Evolutionary conservation across 2,113 vertebrate species (phyloP), one percentile per base, ranked within the genome.

Genomic region (Scopus umbretta): DNA sequence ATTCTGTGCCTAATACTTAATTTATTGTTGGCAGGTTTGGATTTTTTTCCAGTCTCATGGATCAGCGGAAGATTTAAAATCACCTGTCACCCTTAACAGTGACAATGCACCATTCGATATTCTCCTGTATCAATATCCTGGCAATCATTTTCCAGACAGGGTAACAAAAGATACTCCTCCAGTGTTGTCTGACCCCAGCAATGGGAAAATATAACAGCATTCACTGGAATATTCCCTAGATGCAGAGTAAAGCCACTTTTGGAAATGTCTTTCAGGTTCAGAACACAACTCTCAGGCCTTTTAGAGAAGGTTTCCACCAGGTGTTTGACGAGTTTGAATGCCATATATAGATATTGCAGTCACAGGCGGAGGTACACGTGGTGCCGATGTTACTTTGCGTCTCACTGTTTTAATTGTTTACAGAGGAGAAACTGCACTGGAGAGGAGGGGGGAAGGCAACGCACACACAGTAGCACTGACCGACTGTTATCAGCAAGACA

Each of bases 401-500:
- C 25, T 68, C 56, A 53, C 63, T 43, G 38, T 20, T 92, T 27
- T 38, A 78, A 88, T 53, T 75, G 58, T 62, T 70, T 53, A 34
- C 42, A 78, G 66, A 88, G 79, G 32, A 93, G 68, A 87, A 86
- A 74, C 11, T 40, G 50, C 50, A 13, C 29, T 11, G 74, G 40
- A 75, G 65, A 86, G 91, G 89, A 91, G 93, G 81, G 75, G 87
- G 78, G 65, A 87, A 94, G 92, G 72, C 73, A 96, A 84, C 34
- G 25, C 86, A 36, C 40, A 42, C 40, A 13, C 6, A 0, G 81
- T 0, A 93, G 86, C 87, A 72, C 84, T 59, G 87, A 80, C 91
- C 2, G 10, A 62, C 88, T 86, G 92, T 92, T 93, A 93, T 90
- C 95, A 95, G 91, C 49, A 92, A 97, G 94, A 73, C 96, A 95